phyloP scores from a whole-genome alignment of 2,113 vertebrate species.

The Campylomormyrus numenius region DNA sequence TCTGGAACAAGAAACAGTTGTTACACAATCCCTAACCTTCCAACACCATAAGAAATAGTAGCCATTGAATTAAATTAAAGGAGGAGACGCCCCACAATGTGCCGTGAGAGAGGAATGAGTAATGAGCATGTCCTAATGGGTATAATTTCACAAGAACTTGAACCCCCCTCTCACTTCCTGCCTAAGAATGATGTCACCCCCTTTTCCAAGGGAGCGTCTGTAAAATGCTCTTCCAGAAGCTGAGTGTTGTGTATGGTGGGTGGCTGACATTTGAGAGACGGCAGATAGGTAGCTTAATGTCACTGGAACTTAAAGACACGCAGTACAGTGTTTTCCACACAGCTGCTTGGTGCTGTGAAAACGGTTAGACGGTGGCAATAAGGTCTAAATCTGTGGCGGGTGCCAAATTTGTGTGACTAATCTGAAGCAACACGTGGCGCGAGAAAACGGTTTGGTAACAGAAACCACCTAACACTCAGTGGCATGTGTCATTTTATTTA shows the following conservation, averaged over 20 bases:
- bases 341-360: neutral
- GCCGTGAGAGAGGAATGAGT: neutral
- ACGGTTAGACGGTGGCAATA: neutral
- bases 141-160: constrained; percentile 62
- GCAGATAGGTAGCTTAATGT: neutral
- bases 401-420: neutral
- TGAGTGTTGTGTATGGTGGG: constrained; percentile 34
- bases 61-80: neutral
- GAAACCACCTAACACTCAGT: neutral
- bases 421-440: neutral
- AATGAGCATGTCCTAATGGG: constrained; percentile 41
- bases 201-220: constrained; percentile 61
- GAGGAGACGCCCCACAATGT: neutral
- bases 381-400: neutral
- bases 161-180: constrained; percentile 64
- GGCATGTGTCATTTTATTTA: neutral
- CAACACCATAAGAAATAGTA: neutral
- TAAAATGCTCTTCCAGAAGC: constrained; percentile 56
- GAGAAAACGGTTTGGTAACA: neutral
- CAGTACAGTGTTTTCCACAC: neutral
- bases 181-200: constrained; percentile 61
- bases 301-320: neutral
- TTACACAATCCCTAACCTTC: neutral
- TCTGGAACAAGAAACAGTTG: neutral
- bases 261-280: neutral